Evolutionary conservation across 1,140 invertebrate species (phyloP), one percentile per base, ranked within the genome.

Genomic region (Platyscapa corneri): DNA sequence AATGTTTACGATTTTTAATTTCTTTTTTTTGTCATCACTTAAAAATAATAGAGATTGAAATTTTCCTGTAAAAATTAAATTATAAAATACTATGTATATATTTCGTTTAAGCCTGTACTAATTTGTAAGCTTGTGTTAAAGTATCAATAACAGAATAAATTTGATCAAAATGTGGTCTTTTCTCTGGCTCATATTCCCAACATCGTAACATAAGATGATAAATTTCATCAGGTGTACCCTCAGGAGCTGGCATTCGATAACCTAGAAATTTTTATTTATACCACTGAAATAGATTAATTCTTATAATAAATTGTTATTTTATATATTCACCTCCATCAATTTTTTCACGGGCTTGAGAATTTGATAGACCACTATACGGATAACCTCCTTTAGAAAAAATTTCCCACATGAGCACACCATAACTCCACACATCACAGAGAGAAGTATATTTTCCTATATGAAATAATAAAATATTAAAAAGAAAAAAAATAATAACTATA

Each of bases 351-450:
- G 98, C 97, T 92, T 97, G 96, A 37, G 97, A 96, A 93, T 99
- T 99, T 76, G 96, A 97, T 94, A 98, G 96, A n/a, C 98, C 98
- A 64, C 96, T 96, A 90, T 99, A 99, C 0, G 98, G 98, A 84
- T 97, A 98, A 86, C 96, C 96, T 18, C 98, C 98, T 91, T 96
- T 96, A 0, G 98, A 97, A 94, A 99, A 99, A 90, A 99, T 98
- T 94, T 99, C 98, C 98, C 98, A 99, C 94, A 97, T 97, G 64
- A 99, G 93, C 86, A 99, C 97, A 32, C 98, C 98, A 92, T 98
- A 99, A 90, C 98, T 99, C 98, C 98, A 99, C n/a, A 99, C 98
- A 94, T 99, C 98, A 93, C 98, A 99, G 5, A 99, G 92, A 0
- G 97, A 97, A n/a, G 98, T 99, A 92, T 99, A 99, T 94, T 97